Percentiles rank a stretch among this genome's conserved stretches.
Evolutionary conservation across 2,113 vertebrate genomes (phyloP).

Genomic region (Axis porcinus): DNA sequence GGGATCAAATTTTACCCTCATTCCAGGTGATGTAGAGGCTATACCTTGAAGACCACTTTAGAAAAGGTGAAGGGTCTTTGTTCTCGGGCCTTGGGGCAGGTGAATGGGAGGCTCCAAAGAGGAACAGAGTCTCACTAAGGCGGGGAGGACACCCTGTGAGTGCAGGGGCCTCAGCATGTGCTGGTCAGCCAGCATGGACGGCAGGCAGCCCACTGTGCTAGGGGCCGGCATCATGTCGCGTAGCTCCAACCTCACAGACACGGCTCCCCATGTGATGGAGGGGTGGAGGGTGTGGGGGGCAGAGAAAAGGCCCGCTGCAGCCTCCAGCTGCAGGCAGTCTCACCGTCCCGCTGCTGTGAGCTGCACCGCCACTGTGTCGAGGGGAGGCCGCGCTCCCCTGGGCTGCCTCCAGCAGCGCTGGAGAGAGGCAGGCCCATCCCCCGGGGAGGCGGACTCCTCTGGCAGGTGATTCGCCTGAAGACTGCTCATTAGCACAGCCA

Average conservation of each 20-base stretch:
- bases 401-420: neutral
- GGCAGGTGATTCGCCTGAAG: neutral
- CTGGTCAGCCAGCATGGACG: neutral
- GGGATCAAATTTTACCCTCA: neutral
- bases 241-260: neutral
- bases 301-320: neutral
- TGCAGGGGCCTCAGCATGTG: neutral
- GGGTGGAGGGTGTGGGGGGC: neutral
- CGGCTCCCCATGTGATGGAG: neutral
- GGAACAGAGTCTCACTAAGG: neutral
- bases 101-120: neutral
- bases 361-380: neutral
- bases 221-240: rapidly evolving
- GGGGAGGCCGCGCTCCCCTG: neutral
- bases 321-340: neutral
- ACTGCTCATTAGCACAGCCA: neutral
- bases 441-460: rapidly evolving
- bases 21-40: neutral
- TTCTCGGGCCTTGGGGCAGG: neutral
- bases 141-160: rapidly evolving
- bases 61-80: neutral
- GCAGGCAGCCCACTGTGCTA: too few relatives aligned
- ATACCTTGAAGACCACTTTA: neutral
- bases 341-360: neutral
- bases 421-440: rapidly evolving